phyloP scores from a whole-genome alignment of 1,140 invertebrate species.

The Fopius arisanus region DNA sequence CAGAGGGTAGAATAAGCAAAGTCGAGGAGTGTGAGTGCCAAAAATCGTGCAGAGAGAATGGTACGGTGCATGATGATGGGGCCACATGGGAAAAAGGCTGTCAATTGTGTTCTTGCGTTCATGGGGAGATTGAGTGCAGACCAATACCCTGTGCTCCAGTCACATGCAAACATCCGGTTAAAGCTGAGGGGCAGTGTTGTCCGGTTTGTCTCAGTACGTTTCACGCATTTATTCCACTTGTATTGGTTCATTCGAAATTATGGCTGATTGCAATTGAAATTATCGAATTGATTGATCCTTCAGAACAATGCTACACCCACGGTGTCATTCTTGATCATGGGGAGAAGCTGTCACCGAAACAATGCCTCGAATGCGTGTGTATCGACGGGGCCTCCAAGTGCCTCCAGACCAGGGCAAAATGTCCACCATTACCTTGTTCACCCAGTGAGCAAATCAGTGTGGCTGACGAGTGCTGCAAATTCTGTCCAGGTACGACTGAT shows the following conservation, averaged over 20 bases:
- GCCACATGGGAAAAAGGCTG: constrained; percentile 82
- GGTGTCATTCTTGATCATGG: constrained; percentile 85
- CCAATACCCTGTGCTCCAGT: constrained; percentile 78
- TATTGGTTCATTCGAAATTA: not conserved
- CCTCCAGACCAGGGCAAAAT: constrained; percentile 62
- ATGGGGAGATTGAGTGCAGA: constrained; percentile 82
- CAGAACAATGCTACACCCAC: constrained; percentile 82
- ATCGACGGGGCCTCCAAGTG: constrained; percentile 78
- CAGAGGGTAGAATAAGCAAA: constrained; percentile 77
- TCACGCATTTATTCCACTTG: not conserved
- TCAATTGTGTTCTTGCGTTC: constrained; percentile 83
- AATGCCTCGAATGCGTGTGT: constrained; percentile 80
- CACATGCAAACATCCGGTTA: constrained; percentile 81
- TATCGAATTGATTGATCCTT: constrained; percentile 39
- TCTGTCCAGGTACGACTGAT: constrained; percentile 79
- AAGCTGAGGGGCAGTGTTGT: constrained; percentile 82
- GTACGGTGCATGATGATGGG: constrained; percentile 80
- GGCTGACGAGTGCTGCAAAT: constrained; percentile 88
- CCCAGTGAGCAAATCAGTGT: constrained; percentile 79
- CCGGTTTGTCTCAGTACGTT: constrained; percentile 85
- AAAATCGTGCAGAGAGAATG: constrained; percentile 84
- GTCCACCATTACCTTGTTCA: constrained; percentile 83
- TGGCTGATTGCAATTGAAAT: constrained; percentile 12
- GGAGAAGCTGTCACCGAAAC: constrained; percentile 74
- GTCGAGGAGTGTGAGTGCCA: constrained; percentile 90